Evolutionary conservation across 2,797 vertebrate species (phyloP).

Genomic region (Petrocephalus schoutedeni): DNA sequence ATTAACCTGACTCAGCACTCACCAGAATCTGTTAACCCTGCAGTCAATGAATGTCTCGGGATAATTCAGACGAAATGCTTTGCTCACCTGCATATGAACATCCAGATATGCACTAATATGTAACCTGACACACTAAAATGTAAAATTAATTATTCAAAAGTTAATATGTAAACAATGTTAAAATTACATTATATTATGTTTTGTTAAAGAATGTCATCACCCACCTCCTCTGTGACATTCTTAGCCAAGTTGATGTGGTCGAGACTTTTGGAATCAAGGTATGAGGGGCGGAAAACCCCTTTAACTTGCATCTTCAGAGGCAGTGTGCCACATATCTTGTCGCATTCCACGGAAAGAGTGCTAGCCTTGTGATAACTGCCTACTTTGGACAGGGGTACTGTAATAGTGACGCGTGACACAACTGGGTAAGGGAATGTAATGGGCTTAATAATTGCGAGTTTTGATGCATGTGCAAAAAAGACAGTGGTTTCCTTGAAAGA

Average conservation of each 20-base stretch:
- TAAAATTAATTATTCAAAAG: neutral
- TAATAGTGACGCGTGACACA: neutral
- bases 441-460: conserved; percentile 20
- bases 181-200: neutral
- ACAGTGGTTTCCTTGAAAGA: neutral
- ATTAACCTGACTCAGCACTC: neutral
- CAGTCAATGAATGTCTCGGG: neutral
- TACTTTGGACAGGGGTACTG: neutral
- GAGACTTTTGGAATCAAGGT: neutral
- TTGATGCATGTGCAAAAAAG: conserved; percentile 23
- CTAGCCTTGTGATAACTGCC: neutral
- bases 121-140: neutral
- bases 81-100: conserved; percentile 5
- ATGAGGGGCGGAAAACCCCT: neutral
- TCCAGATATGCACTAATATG: neutral
- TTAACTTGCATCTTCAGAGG: neutral
- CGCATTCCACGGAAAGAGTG: neutral
- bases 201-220: neutral
- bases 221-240: neutral
- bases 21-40: conserved; percentile 17
- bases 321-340: neutral
- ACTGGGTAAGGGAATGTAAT: conserved; percentile 33
- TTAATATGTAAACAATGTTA: neutral
- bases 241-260: neutral
- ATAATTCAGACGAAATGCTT: conserved; percentile 6